Conservation (phyloP, 2,888 invertebrate genomes). For the Yponomeuta plumbellus region DNA sequence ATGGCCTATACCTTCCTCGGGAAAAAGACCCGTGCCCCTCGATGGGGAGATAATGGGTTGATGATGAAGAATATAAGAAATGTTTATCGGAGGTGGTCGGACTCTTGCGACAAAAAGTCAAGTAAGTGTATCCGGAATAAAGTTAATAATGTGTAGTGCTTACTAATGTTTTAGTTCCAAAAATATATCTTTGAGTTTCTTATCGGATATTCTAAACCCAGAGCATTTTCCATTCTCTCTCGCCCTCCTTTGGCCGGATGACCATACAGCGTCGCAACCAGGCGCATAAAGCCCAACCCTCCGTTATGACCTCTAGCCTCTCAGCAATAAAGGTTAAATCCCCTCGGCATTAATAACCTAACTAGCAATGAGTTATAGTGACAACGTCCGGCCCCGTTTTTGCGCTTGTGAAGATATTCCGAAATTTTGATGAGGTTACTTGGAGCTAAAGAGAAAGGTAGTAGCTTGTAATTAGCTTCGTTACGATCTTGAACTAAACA, state of each 20-base stretch:
- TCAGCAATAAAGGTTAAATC: background rate
- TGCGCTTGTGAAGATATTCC: background rate
- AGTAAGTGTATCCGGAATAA: too few relatives aligned
- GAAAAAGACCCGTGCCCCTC: too few relatives aligned
- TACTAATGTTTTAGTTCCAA: too few relatives aligned
- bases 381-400: conserved; percentile 19
- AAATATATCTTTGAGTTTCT: too few relatives aligned
- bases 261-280: background rate
- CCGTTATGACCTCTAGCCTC: background rate
- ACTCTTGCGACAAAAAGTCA: too few relatives aligned
- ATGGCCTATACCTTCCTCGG: too few relatives aligned
- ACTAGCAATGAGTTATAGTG: conserved; percentile 18
- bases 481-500: too few relatives aligned
- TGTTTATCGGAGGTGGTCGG: too few relatives aligned
- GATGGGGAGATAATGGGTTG: too few relatives aligned
- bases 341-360: background rate
- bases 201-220: too few relatives aligned
- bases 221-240: background rate
- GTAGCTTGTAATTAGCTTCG: background rate
- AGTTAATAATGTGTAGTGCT: too few relatives aligned
- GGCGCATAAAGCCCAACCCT: background rate
- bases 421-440: background rate
- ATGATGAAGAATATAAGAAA: too few relatives aligned
- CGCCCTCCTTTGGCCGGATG: background rate
- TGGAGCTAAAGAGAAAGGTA: background rate